Conservation (phyloP, 2,888 invertebrate species). For the Barypeithes pellucidus region DNA sequence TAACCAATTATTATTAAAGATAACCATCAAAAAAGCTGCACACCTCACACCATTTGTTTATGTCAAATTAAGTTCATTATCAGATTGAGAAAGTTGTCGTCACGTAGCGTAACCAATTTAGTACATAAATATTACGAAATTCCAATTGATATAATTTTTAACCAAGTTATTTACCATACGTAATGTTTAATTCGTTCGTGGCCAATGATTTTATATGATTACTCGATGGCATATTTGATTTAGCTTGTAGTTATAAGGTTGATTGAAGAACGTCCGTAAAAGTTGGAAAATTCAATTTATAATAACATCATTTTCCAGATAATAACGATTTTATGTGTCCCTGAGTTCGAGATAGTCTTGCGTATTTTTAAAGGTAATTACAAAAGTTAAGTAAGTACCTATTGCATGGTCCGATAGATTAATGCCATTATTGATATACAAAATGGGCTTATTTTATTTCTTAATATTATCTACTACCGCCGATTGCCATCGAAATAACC, state of each 20-base stretch:
- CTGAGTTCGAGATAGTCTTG: no score
- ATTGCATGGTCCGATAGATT: no score
- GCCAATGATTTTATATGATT: no score
- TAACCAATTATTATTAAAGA: neutral
- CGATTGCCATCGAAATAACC: neutral
- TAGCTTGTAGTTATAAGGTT: no score
- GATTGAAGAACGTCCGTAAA: no score
- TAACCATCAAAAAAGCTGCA: neutral
- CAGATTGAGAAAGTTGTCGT: conserved; percentile 33
- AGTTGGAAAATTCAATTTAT: no score
- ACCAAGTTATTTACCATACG: neutral
- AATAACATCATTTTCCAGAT: no score
- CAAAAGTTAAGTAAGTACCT: no score
- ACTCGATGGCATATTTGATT: no score
- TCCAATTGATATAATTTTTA: neutral
- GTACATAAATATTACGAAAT: conserved; percentile 18
- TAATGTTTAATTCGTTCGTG: neutral
- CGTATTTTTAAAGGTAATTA: no score
- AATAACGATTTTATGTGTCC: no score
- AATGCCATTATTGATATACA: neutral
- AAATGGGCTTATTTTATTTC: no score
- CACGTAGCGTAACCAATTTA: conserved; percentile 23
- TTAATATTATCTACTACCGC: neutral
- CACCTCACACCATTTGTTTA: neutral
- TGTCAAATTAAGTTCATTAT: conserved; percentile 41